A percentile compares a stretch with the other conserved stretches of the same genome.
Evolutionary conservation across 2,113 vertebrate species (phyloP).

Genomic region (Ovibos moschatus): DNA sequence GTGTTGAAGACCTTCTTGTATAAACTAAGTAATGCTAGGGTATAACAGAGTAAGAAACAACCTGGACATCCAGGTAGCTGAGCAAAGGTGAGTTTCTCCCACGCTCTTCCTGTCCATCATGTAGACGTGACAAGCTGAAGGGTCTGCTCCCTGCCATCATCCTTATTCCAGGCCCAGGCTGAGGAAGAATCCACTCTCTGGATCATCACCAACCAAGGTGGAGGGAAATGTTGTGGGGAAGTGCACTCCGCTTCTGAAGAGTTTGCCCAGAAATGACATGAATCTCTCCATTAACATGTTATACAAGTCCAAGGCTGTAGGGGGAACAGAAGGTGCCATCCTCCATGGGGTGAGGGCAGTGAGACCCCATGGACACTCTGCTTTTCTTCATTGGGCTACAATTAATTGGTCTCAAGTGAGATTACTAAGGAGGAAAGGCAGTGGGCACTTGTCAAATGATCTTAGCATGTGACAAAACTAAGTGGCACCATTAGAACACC

Average conservation of each 20-base stretch:
- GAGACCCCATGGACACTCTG: not conserved
- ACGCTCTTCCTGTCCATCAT: fast-evolving
- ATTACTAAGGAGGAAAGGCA: not conserved
- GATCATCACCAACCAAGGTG: not conserved
- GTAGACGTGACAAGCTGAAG: not conserved
- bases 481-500: not conserved
- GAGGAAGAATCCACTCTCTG: not conserved
- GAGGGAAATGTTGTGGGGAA: not conserved
- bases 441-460: not conserved
- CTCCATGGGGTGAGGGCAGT: fast-evolving
- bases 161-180: not conserved
- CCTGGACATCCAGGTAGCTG: not conserved
- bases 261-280: not conserved
- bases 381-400: not conserved
- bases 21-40: not conserved
- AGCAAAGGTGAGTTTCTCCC: not conserved
- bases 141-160: not conserved
- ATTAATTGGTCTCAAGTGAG: not conserved
- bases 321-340: not conserved
- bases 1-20: not conserved
- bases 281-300: not conserved
- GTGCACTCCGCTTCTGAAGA: not conserved
- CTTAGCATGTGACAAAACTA: not conserved
- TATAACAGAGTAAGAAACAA: not conserved
- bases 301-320: too few relatives aligned